phyloP scores from a whole-genome alignment of 2,113 vertebrate species.

The Thymallus thymallus region DNA sequence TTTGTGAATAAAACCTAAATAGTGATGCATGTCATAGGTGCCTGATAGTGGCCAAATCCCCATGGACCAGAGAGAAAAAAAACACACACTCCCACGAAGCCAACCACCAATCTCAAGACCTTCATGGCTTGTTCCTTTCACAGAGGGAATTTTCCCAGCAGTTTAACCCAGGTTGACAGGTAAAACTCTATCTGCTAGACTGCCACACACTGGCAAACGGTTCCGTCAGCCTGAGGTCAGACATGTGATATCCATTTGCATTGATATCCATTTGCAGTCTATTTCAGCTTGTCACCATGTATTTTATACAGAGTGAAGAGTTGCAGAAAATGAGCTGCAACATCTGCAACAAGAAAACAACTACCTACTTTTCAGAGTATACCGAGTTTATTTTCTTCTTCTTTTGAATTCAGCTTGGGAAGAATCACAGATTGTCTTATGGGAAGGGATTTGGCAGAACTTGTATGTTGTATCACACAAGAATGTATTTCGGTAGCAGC shows the following conservation, averaged over 20 bases:
- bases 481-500: conserved; percentile 20
- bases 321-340: conserved; percentile 12
- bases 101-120: conserved; percentile 35
- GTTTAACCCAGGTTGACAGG: conserved; percentile 29
- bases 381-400: background rate
- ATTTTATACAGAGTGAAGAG: background rate
- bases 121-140: conserved; percentile 47
- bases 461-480: conserved; percentile 22
- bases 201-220: conserved; percentile 19
- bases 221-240: conserved; percentile 12
- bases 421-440: conserved; percentile 18
- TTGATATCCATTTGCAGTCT: conserved; percentile 20
- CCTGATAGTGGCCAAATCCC: conserved; percentile 43
- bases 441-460: conserved; percentile 11
- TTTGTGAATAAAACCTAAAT: conserved; percentile 61
- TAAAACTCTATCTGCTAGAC: conserved; percentile 31
- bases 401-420: background rate
- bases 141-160: conserved; percentile 31
- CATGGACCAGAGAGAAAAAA: conserved; percentile 20
- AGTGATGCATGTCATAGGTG: conserved; percentile 45
- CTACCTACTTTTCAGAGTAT: background rate
- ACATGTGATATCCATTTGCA: conserved; percentile 14
- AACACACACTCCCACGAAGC: conserved; percentile 11
- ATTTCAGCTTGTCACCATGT: conserved; percentile 17
- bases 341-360: conserved; percentile 4